Conservation (phyloP, 1,140 invertebrate genomes). For the Cotesia vestalis region DNA sequence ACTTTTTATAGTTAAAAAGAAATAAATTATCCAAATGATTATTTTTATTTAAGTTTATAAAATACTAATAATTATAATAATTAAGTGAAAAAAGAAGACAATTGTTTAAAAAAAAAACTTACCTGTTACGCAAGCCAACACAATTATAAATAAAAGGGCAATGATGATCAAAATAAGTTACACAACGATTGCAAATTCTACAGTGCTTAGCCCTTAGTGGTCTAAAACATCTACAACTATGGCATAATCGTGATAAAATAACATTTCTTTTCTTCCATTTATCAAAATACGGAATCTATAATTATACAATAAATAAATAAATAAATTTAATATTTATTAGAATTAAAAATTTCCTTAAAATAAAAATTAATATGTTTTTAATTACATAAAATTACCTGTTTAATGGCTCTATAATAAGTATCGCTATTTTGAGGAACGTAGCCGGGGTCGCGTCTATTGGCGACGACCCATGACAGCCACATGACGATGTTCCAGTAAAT, state of each 20-base stretch:
- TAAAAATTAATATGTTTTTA: too few relatives aligned
- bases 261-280: slow-evolving; percentile 88
- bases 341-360: not conserved
- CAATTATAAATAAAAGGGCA: slow-evolving; percentile 96
- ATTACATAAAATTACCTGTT: slow-evolving; percentile 67
- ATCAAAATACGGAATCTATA: slow-evolving; percentile 84
- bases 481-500: slow-evolving; percentile 89
- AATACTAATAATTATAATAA: slow-evolving; percentile 6
- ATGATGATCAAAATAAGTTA: slow-evolving; percentile 93
- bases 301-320: not conserved
- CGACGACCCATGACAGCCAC: slow-evolving; percentile 92
- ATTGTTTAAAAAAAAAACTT: slow-evolving; percentile 28
- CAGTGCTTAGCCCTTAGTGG: slow-evolving; percentile 92
- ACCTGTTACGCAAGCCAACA: slow-evolving; percentile 83
- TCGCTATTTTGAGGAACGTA: slow-evolving; percentile 89
- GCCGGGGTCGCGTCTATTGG: slow-evolving; percentile 87
- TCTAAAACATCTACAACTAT: slow-evolving; percentile 87
- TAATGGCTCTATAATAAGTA: slow-evolving; percentile 87
- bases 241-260: slow-evolving; percentile 86
- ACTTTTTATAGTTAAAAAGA: too few relatives aligned
- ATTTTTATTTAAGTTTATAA: too few relatives aligned
- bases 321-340: not conserved
- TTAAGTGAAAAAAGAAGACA: slow-evolving; percentile 8
- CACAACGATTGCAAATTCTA: slow-evolving; percentile 89
- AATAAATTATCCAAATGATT: not conserved